phyloP scores from a whole-genome alignment of 2,113 vertebrate genomes.

The Colaptes auratus region DNA sequence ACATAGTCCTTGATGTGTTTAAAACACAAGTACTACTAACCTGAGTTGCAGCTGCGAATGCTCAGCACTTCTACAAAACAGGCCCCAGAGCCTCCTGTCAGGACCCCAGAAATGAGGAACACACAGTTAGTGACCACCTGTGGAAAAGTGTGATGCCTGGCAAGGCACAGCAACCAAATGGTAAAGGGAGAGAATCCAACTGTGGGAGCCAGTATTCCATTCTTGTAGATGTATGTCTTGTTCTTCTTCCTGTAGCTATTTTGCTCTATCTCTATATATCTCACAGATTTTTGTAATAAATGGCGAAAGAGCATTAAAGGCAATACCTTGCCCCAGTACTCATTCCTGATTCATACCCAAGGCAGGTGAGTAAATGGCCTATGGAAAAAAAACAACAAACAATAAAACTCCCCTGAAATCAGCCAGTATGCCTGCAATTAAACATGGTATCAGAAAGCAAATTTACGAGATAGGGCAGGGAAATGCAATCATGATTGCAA shows the following conservation, averaged over 20 bases:
- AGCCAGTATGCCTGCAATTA: not conserved
- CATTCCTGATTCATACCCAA: not conserved
- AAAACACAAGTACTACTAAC: conserved; percentile 30
- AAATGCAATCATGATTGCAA: not conserved
- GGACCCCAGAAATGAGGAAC: conserved; percentile 45
- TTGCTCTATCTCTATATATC: not conserved
- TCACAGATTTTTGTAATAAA: not conserved
- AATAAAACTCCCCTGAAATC: not conserved
- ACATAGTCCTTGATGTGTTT: conserved; percentile 19
- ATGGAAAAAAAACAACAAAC: not conserved
- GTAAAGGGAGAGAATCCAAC: not conserved
- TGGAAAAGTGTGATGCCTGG: conserved; percentile 57
- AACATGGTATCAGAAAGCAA: not conserved
- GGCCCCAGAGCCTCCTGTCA: conserved; percentile 12
- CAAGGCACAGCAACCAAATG: not conserved
- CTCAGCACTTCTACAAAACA: conserved; percentile 39
- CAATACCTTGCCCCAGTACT: not conserved
- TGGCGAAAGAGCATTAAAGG: not conserved
- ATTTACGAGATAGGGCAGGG: not conserved
- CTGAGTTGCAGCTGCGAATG: conserved; percentile 55
- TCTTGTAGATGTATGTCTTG: accelerated
- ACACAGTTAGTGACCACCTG: conserved; percentile 49
- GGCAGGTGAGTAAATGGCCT: not conserved
- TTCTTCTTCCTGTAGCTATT: not conserved
- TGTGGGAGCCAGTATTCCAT: not conserved